Conservation (phyloP, 2,113 vertebrate species). For the Cygnus atratus region DNA sequence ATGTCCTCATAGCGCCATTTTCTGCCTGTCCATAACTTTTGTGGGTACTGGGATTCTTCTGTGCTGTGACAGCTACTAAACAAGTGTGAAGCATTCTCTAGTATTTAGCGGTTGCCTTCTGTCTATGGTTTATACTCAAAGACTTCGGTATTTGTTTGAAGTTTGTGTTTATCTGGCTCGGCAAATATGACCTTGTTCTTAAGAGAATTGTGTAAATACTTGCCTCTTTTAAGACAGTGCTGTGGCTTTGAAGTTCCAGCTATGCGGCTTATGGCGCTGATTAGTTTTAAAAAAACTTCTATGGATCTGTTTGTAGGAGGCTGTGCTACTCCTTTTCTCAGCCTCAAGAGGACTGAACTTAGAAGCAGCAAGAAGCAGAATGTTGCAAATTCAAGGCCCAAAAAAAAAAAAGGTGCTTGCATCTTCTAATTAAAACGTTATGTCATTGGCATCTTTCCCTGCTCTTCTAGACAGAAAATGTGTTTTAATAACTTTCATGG, state of each 20-base stretch:
- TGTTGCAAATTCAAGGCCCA: neutral
- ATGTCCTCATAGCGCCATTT: neutral
- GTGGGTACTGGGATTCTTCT: neutral
- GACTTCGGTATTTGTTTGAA: conserved; percentile 32
- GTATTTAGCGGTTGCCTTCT: neutral
- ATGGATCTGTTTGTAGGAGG: neutral
- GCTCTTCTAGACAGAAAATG: neutral
- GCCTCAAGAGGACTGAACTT: neutral
- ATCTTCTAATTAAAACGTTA: neutral
- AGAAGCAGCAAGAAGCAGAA: neutral
- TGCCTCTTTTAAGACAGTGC: neutral
- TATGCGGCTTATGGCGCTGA: neutral
- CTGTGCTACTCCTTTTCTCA: neutral
- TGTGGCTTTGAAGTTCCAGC: neutral
- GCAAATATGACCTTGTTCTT: conserved; percentile 43
- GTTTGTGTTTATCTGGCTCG: conserved; percentile 22
- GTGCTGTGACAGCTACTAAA: neutral
- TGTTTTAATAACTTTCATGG: neutral
- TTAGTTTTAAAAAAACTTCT: neutral
- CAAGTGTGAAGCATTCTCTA: neutral
- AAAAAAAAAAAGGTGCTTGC: neutral
- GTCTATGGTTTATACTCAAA: neutral
- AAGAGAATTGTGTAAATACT: neutral
- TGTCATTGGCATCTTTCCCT: neutral
- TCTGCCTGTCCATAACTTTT: neutral